Conservation (phyloP, 1,140 invertebrate genomes). For the Zaprionus inermis region DNA sequence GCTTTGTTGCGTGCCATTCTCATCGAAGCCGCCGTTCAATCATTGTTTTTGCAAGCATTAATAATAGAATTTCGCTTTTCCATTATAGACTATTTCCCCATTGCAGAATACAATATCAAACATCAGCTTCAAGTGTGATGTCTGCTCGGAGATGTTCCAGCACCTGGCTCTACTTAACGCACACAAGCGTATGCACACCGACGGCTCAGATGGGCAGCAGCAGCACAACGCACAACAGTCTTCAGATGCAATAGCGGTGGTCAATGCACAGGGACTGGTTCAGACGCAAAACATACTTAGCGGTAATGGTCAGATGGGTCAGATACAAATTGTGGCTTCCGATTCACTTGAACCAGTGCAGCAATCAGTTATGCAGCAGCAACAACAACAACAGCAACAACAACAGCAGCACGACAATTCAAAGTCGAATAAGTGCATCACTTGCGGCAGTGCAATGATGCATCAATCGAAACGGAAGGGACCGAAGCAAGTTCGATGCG, state of each 20-base stretch:
- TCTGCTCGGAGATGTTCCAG: slow-evolving; percentile 92
- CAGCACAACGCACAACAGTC: slow-evolving; percentile 67
- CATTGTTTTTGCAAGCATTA: slow-evolving; percentile 6
- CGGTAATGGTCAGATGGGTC: slow-evolving; percentile 83
- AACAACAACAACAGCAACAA: slow-evolving; percentile 61
- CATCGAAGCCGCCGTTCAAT: not conserved
- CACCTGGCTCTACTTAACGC: slow-evolving; percentile 91
- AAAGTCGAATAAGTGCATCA: slow-evolving; percentile 84
- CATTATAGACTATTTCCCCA: slow-evolving; percentile 7
- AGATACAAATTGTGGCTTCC: slow-evolving; percentile 87
- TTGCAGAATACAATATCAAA: slow-evolving; percentile 89
- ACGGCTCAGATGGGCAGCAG: slow-evolving; percentile 79
- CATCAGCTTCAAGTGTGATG: slow-evolving; percentile 93
- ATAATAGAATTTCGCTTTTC: slow-evolving; percentile 3
- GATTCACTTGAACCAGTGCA: slow-evolving; percentile 84
- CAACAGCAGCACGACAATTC: slow-evolving; percentile 71
- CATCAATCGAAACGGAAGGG: slow-evolving; percentile 86
- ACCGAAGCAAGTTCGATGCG: slow-evolving; percentile 86
- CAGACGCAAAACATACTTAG: slow-evolving; percentile 84
- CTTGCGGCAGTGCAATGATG: slow-evolving; percentile 85
- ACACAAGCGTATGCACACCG: slow-evolving; percentile 91
- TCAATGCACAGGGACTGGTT: slow-evolving; percentile 84
- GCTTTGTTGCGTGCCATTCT: not conserved
- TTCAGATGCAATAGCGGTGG: slow-evolving; percentile 66
- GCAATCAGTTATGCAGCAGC: slow-evolving; percentile 74